Conservation (phyloP, 2,113 vertebrate genomes). For the Malurus elegans region DNA sequence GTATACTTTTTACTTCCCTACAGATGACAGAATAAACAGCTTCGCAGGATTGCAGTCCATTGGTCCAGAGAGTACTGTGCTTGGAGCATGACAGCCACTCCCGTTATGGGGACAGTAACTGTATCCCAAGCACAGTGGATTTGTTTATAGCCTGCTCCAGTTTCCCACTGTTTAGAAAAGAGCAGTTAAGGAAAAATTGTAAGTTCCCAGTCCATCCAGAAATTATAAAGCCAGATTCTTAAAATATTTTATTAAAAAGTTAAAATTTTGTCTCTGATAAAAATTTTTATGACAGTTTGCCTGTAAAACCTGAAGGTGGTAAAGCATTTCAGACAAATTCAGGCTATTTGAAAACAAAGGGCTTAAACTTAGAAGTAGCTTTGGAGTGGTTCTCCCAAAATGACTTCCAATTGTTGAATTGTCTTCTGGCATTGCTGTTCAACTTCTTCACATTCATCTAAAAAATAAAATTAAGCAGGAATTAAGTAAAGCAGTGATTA, state of each 20-base stretch:
- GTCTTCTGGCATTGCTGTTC: constrained; percentile 93
- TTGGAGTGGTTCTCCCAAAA: constrained; percentile 92
- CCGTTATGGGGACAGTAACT: background rate
- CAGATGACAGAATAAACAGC: background rate
- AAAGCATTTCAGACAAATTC: background rate
- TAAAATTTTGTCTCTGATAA: constrained; percentile 1
- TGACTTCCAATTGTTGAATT: constrained; percentile 87
- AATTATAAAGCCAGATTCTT: background rate
- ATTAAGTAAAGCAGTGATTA: background rate
- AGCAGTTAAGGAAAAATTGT: background rate
- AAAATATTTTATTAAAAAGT: constrained; percentile 53
- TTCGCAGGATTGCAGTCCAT: background rate
- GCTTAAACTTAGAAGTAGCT: constrained; percentile 85
- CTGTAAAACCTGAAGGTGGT: background rate
- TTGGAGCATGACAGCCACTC: background rate
- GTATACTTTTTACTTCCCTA: background rate
- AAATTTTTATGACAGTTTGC: background rate
- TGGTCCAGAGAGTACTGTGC: background rate
- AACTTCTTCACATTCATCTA: constrained; percentile 95
- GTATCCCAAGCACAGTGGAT: background rate
- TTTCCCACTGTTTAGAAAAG: background rate
- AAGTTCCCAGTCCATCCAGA: background rate
- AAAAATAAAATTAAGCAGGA: background rate
- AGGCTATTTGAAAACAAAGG: background rate
- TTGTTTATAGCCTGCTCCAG: background rate